A percentile compares a stretch with the other conserved stretches of the same genome.
These are phyloP conservation scores for Toxotes jaculatrix DNA, from an alignment of 2,113 vertebrate genomes.

Conservation along the genomic window DNA sequence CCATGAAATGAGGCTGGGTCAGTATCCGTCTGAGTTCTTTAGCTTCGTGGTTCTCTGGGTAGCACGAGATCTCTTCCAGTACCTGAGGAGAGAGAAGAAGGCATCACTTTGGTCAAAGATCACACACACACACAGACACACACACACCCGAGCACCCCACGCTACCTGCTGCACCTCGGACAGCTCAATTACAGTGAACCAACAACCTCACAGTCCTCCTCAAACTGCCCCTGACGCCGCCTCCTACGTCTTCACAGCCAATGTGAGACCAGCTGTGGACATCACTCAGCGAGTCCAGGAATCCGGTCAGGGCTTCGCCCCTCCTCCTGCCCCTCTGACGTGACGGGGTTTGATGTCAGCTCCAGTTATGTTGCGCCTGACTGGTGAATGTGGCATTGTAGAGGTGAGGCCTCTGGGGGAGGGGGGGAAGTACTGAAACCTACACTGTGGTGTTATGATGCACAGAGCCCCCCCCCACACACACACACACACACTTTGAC, in stretches of 20 bases:
- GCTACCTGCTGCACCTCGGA: slow-evolving; percentile 28
- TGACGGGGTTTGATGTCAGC: slow-evolving; percentile 62
- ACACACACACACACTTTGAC: too few relatives aligned
- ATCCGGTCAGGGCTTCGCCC: slow-evolving; percentile 25
- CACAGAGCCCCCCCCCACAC: too few relatives aligned
- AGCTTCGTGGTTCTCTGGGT: slow-evolving; percentile 95
- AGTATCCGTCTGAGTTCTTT: slow-evolving; percentile 97
- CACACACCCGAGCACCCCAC: not conserved
- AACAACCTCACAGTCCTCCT: slow-evolving; percentile 26
- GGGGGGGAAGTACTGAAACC: not conserved
- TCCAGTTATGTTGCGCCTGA: slow-evolving; percentile 74
- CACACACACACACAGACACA: not conserved
- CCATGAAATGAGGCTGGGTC: slow-evolving; percentile 99
- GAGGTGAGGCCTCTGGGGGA: slow-evolving; percentile 51
- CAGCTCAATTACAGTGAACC: not conserved
- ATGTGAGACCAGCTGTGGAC: slow-evolving; percentile 29
- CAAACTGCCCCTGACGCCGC: slow-evolving; percentile 27
- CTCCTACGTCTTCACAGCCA: slow-evolving; percentile 27
- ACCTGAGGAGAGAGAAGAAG: slow-evolving; percentile 84
- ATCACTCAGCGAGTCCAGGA: slow-evolving; percentile 41
- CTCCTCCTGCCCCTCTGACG: slow-evolving; percentile 24
- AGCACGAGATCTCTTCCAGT: slow-evolving; percentile 99
- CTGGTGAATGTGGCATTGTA: slow-evolving; percentile 72
- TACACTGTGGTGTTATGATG: not conserved
- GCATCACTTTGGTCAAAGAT: slow-evolving; percentile 5